Evolutionary conservation across 2,797 vertebrate species (phyloP).

Genomic region (Thunnus albacares): DNA sequence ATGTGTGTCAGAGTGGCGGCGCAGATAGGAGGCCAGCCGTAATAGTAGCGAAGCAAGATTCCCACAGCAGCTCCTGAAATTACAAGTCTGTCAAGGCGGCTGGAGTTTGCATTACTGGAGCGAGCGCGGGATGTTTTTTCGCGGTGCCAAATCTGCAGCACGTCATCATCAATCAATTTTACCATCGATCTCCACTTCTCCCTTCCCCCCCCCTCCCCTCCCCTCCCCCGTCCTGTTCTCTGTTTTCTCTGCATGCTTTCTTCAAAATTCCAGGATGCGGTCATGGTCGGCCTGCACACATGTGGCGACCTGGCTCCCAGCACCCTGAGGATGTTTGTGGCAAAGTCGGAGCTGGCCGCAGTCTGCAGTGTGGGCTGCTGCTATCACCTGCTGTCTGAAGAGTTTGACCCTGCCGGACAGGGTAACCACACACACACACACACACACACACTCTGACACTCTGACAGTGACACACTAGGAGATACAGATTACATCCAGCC

Average conservation of each 20-base stretch:
- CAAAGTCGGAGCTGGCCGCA: conserved; percentile 91
- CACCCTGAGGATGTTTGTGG: conserved; percentile 90
- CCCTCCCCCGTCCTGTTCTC: background rate
- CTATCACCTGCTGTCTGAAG: conserved; percentile 91
- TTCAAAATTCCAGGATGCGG: conserved; percentile 86
- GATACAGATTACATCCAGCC: conserved; percentile 1
- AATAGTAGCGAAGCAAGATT: conserved; percentile 27
- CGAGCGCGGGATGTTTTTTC: conserved; percentile 26
- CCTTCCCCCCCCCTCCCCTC: background rate
- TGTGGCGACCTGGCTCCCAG: conserved; percentile 95
- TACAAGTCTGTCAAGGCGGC: conserved; percentile 47
- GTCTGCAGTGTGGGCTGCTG: conserved; percentile 98
- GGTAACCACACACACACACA: conserved; percentile 76
- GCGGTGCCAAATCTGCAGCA: conserved; percentile 47
- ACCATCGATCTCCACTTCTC: conserved; percentile 55
- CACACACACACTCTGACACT: conserved; percentile 25
- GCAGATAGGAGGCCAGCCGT: conserved; percentile 12
- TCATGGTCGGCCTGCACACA: conserved; percentile 96
- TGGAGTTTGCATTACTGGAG: conserved; percentile 54
- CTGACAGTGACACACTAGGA: background rate
- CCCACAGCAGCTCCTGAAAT: conserved; percentile 57
- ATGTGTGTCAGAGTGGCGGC: conserved; percentile 1
- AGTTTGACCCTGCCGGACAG: conserved; percentile 80
- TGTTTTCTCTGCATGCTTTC: conserved; percentile 22
- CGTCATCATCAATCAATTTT: conserved; percentile 66